Evolutionary conservation across 1,140 invertebrate genomes (phyloP).

Genomic region (Hesperophylax magnus): DNA sequence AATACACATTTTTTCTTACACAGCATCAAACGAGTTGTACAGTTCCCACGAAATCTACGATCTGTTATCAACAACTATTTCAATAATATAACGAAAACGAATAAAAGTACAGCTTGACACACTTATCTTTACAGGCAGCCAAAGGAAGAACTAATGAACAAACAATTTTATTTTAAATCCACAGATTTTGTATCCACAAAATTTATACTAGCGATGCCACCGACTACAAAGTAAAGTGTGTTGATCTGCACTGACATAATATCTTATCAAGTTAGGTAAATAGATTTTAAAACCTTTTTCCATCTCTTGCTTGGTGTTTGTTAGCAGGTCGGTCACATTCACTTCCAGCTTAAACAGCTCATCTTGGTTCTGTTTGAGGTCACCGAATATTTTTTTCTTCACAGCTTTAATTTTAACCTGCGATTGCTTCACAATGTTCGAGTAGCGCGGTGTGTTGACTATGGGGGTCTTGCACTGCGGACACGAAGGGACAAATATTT

Average conservation of each 20-base stretch:
- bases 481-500: slow-evolving; percentile 37
- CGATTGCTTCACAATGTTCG: slow-evolving; percentile 9
- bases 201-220: not conserved
- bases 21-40: not conserved
- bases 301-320: not conserved
- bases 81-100: too few relatives aligned
- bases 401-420: not conserved
- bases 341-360: not conserved
- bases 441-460: slow-evolving; percentile 46
- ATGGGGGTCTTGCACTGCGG: slow-evolving; percentile 46
- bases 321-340: not conserved
- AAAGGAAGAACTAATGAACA: too few relatives aligned
- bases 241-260: not conserved
- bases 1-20: too few relatives aligned
- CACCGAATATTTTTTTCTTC: slow-evolving; percentile 31
- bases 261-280: not conserved
- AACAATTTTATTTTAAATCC: not conserved
- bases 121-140: too few relatives aligned
- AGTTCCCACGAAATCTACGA: not conserved
- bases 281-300: not conserved
- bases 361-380: not conserved
- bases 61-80: not conserved
- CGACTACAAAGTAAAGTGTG: not conserved
- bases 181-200: not conserved
- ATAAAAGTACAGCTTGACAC: too few relatives aligned